These are phyloP conservation scores for Lasioglossum villosulum DNA, from an alignment of 2,888 invertebrate species.

Conservation along the genomic window DNA sequence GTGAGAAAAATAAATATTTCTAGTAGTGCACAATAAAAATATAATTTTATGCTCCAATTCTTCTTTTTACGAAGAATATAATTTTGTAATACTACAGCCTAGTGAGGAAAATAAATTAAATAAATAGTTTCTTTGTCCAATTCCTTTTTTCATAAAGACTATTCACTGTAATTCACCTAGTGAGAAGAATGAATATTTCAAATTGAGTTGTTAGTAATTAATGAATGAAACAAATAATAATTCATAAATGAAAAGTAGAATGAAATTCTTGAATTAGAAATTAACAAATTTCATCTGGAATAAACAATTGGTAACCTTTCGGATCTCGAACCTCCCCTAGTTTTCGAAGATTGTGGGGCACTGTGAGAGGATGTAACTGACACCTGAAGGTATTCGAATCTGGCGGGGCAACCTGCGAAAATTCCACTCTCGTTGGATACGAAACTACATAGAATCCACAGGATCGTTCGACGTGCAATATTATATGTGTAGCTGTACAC, in stretches of 20 bases:
- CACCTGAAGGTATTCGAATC: conserved; percentile 46
- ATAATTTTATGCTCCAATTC: no score
- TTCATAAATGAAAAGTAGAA: background rate
- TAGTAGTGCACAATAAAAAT: no score
- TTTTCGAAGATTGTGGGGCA: background rate
- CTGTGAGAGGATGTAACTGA: conserved; percentile 9
- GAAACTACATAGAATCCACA: conserved; percentile 65
- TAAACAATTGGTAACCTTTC: background rate
- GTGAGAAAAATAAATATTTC: no score
- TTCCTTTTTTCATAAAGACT: no score
- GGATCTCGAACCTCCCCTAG: background rate
- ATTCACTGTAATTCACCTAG: no score
- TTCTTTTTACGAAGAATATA: no score
- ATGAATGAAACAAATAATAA: no score
- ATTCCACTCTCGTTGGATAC: conserved; percentile 42
- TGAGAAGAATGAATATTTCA: no score
- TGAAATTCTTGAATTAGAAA: background rate
- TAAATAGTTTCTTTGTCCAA: no score
- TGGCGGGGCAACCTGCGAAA: conserved; percentile 25
- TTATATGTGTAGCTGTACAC: conserved; percentile 76
- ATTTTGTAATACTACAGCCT: no score
- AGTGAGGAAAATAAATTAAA: no score
- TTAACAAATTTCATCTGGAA: background rate
- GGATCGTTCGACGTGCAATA: conserved; percentile 72
- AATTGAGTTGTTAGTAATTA: no score